A percentile compares a stretch with the other conserved stretches of the same genome.
These are phyloP conservation scores for Alectura lathami DNA, from an alignment of 2,113 vertebrate species.

Conservation along the genomic window DNA sequence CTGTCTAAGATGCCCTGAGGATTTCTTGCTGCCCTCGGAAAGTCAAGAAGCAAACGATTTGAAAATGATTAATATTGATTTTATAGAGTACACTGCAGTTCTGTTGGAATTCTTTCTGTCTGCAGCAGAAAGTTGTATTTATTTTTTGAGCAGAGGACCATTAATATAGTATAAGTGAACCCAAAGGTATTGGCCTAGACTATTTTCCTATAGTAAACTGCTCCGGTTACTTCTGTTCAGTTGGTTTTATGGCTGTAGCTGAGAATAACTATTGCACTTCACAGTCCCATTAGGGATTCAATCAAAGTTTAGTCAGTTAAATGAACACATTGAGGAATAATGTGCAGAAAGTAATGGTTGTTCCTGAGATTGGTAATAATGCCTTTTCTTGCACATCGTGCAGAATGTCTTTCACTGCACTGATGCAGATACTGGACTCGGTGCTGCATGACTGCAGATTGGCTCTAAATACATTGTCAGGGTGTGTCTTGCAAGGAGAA, in stretches of 20 bases:
- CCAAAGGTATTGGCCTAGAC: not conserved
- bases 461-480: not conserved
- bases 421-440: fast-evolving
- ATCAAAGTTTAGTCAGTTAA: not conserved
- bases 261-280: not conserved
- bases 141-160: not conserved
- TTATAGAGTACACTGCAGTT: not conserved
- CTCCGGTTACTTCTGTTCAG: not conserved
- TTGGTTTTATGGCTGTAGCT: not conserved
- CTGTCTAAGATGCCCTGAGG: constrained; percentile 10
- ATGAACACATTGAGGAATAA: not conserved
- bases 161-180: not conserved
- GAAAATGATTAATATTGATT: constrained; percentile 54
- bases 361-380: not conserved
- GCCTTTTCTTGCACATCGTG: not conserved
- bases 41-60: constrained; percentile 44
- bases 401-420: not conserved
- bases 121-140: not conserved
- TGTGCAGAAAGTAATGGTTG: not conserved
- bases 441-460: not conserved
- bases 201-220: not conserved
- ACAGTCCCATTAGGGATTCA: not conserved
- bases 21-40: constrained; percentile 38
- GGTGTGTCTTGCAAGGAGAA: not conserved
- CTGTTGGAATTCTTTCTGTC: not conserved